phyloP scores from a whole-genome alignment of 2,888 invertebrate species.

The Dryocosmus kuriphilus region DNA sequence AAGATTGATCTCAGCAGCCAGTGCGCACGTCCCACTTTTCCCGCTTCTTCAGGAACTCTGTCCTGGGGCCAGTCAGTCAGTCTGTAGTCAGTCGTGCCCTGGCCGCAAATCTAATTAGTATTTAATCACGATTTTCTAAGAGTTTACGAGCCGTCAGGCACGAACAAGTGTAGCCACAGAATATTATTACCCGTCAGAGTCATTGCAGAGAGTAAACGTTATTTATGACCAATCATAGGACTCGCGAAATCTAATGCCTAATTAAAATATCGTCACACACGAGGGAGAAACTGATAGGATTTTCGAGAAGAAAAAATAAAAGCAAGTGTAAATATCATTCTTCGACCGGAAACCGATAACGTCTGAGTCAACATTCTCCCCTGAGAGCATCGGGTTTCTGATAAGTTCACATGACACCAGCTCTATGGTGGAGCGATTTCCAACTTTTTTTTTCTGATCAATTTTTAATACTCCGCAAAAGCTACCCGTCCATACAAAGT shows the following conservation, averaged over 20 bases:
- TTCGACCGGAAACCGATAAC: not conserved
- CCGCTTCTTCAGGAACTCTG: constrained; percentile 49
- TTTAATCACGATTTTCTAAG: constrained; percentile 55
- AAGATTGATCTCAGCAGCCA: constrained; percentile 43
- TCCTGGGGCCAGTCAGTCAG: constrained; percentile 45
- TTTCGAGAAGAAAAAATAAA: not conserved
- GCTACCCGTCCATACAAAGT: no score
- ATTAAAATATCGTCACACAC: constrained; percentile 19
- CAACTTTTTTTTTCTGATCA: no score
- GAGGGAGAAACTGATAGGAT: not conserved
- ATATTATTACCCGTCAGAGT: constrained; percentile 44
- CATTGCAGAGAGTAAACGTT: not conserved
- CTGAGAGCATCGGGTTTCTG: not conserved
- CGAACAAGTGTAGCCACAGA: constrained; percentile 44
- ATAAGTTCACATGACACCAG: not conserved
- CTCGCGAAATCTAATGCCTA: not conserved
- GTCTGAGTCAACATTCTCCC: not conserved
- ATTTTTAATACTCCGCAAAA: no score
- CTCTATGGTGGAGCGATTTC: no score
- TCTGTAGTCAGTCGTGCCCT: constrained; percentile 49
- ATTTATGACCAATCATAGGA: not conserved
- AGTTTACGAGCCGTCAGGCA: constrained; percentile 49
- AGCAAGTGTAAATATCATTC: not conserved
- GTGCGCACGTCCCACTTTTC: constrained; percentile 51
- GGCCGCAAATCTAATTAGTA: constrained; percentile 54